Base-by-base conservation (phyloP, 2,113 vertebrate species). In the Colaptes auratus region DNA sequence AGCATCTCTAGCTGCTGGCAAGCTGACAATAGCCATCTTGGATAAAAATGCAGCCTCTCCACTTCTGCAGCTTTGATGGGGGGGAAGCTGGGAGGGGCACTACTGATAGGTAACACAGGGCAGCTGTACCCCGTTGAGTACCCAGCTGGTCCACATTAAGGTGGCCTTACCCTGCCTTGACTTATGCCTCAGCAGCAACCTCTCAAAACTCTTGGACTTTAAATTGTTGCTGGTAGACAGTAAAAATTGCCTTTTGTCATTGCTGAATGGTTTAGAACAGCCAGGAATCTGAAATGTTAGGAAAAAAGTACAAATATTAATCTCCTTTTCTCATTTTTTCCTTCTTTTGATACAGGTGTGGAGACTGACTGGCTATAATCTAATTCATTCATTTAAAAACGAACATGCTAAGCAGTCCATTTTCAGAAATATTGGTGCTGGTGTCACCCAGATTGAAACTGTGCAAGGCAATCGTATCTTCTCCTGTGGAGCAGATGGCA, bases 381-480 rank as follows among this genome's bases (percentile, higher is more conserved):
- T 99, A 79, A 99, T 99, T 97, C 99, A 99, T 96, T 99, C 99
- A 1, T 99, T 99, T 88, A 99, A 98, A 98, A 98, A 95, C 0
- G 99, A 99, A 80, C 99, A 99, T 8, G 98, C 99, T 78, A 99
- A 99, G 94, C 99, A 99, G 97, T 99, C 99, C 86, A 99, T 99
- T 96, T 99, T 99, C 98, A 98, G 99, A 82, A 99, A 99, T 96
- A 98, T 99, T 17, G 99, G 99, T 36, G 98, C 99, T 13, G 99
- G 99, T 3, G 99, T 99, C 89, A 99, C 98, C 97, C 98, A 99
- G 97, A 98, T 99, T 67, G 99, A 99, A 96, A 99, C 98, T 12
- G 97, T 97, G 58, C 98, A 98, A 18, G 98, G 98, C 53, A 99
- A 98, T 93, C 99, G 99, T 65, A 98, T 99, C 97, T 99, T 99